Evolutionary conservation across 2,888 invertebrate species (phyloP), one percentile per base, ranked within the genome.

Genomic region (Allacma fusca): DNA sequence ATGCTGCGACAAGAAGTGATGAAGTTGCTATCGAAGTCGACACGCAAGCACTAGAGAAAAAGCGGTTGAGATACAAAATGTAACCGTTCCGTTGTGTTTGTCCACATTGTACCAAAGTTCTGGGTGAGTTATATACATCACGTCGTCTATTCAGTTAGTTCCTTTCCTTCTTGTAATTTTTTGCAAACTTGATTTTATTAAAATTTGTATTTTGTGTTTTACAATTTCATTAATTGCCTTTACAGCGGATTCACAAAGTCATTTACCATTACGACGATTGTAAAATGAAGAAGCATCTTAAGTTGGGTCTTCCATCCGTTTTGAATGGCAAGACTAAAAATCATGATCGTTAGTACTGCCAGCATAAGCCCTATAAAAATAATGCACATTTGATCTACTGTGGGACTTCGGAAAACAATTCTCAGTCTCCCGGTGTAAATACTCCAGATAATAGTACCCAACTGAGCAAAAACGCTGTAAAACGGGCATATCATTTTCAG

Each of bases 211-310:
- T 34, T 4, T 34, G 34, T 34, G 34, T 34, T 7, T 9, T 7
- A 34, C 34, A 34, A 34, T 7, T 4, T n/a, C n/a, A 34, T 7
- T 7, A 34, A 7, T 50, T 19, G 2, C 16, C 1, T 19, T 50
- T 16, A 68, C 1, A 50, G 50, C 4, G 70, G 70, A 44, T 50
- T 19, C 23, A 72, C 57, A 59, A 57, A 72, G 28, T 72, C 72
- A 72, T 72, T 72, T n/a, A 72, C 72, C 23, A 72, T 19, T 21
- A 72, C 23, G 0, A 72, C 34, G 23, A 72, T 59, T 4, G 59
- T 26, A 28, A 59, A 57, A 72, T 72, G 72, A 9, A 28, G 21
- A 16, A 72, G 57, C 28, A 72, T 50, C 26, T 57, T 44, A 26
- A 72, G 1, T 57, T 72, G 59, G 1, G n/a, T 23, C 23, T 57